Evolutionary conservation across 2,888 invertebrate species (phyloP).

Genomic region (Periphyllus acericola): DNA sequence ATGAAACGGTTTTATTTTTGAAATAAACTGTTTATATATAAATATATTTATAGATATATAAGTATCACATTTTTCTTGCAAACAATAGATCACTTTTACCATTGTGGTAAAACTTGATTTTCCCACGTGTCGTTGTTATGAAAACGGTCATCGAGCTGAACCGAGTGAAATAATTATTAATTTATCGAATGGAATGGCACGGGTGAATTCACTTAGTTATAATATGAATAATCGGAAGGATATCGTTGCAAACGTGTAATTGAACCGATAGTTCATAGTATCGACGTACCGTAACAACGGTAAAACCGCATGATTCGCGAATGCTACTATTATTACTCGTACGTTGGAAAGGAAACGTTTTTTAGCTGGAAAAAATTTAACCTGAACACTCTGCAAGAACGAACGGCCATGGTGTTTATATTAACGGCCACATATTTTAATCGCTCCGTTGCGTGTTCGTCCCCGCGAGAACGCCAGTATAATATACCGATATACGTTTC

Average conservation of each 20-base stretch:
- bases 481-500: too few species aligned
- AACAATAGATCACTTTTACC: too few species aligned
- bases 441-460: background rate
- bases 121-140: background rate
- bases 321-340: background rate
- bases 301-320: too few species aligned
- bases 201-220: background rate
- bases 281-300: too few species aligned
- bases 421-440: background rate
- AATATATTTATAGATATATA: too few species aligned
- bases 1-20: background rate
- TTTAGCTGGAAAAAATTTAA: background rate
- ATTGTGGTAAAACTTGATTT: background rate
- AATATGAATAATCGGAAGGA: too few species aligned
- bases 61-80: too few species aligned
- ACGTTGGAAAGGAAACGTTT: background rate
- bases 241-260: too few species aligned
- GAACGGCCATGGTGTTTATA: too few species aligned
- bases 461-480: too few species aligned
- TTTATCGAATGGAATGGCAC: background rate
- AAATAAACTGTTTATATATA: background rate
- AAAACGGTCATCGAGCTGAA: background rate
- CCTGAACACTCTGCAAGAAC: too few species aligned
- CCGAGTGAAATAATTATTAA: background rate
- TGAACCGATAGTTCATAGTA: too few species aligned